A percentile compares a stretch with the other conserved stretches of the same genome.
Conservation (phyloP, 2,113 vertebrate genomes). For the Erythrolamprus reginae region DNA sequence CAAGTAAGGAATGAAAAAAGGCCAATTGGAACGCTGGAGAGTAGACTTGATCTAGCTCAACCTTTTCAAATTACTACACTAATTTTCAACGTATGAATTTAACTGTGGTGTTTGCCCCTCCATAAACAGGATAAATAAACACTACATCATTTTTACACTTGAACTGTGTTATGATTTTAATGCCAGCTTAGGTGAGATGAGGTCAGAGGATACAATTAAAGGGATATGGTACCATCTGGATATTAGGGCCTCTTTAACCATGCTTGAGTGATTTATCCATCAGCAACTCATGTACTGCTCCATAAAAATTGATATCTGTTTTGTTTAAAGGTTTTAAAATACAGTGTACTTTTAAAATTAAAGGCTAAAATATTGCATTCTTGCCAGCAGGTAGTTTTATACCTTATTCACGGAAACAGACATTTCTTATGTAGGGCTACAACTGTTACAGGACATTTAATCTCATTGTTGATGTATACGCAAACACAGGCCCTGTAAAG, state of each 20-base stretch:
- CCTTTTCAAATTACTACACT: constrained; percentile 75
- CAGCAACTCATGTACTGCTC: constrained; percentile 92
- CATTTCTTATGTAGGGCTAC: constrained; percentile 37
- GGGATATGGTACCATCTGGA: constrained; percentile 94
- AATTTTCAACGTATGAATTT: constrained; percentile 74
- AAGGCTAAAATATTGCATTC: constrained; percentile 80
- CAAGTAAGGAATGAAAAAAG: constrained; percentile 51
- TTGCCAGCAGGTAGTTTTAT: constrained; percentile 84
- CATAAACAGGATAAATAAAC: constrained; percentile 97
- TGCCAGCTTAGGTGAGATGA: constrained; percentile 92
- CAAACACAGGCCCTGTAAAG: background rate
- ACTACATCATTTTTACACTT: constrained; percentile 99
- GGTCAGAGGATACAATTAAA: constrained; percentile 98
- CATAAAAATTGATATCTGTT: constrained; percentile 96
- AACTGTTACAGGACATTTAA: background rate
- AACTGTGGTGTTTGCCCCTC: constrained; percentile 85
- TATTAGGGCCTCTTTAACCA: constrained; percentile 92
- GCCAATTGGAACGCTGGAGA: constrained; percentile 53
- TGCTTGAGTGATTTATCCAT: constrained; percentile 98
- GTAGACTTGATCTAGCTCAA: constrained; percentile 68
- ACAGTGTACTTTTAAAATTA: constrained; percentile 90
- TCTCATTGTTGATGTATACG: background rate
- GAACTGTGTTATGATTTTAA: constrained; percentile 96
- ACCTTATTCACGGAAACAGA: constrained; percentile 72
- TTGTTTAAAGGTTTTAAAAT: constrained; percentile 89